phyloP scores from a whole-genome alignment of 2,888 invertebrate genomes.

The Maniola hyperantus region DNA sequence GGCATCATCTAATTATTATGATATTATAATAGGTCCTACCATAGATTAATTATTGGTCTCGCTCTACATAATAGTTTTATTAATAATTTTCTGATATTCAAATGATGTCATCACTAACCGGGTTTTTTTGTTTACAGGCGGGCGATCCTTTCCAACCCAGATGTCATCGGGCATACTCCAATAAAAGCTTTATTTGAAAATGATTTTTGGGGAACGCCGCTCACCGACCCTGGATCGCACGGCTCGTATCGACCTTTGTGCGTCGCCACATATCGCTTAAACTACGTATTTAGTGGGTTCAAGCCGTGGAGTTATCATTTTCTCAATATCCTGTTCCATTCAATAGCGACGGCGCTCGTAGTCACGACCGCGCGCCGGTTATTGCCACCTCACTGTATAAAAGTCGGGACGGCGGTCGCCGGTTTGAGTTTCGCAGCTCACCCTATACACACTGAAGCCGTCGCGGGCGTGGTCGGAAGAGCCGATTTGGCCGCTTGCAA shows the following conservation, averaged over 20 bases:
- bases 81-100: neutral
- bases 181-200: slow-evolving; percentile 92
- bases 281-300: slow-evolving; percentile 89
- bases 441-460: slow-evolving; percentile 98
- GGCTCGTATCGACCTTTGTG: slow-evolving; percentile 98
- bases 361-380: slow-evolving; percentile 89
- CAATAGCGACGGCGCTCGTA: slow-evolving; percentile 91
- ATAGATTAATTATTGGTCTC: no score
- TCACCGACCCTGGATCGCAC: slow-evolving; percentile 96
- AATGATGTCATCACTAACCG: neutral
- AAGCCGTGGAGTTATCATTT: slow-evolving; percentile 93
- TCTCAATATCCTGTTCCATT: slow-evolving; percentile 93
- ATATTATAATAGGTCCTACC: no score
- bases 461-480: slow-evolving; percentile 96
- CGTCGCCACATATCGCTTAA: slow-evolving; percentile 93
- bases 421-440: slow-evolving; percentile 96
- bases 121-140: slow-evolving; percentile 86
- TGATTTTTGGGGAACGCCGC: slow-evolving; percentile 99
- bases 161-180: slow-evolving; percentile 92
- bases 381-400: slow-evolving; percentile 84
- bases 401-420: slow-evolving; percentile 88
- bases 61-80: neutral
- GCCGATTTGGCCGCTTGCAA: slow-evolving; percentile 97
- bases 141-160: slow-evolving; percentile 97
- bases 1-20: no score